phyloP scores from a whole-genome alignment of 2,113 vertebrate species.

The Anas platyrhynchos region DNA sequence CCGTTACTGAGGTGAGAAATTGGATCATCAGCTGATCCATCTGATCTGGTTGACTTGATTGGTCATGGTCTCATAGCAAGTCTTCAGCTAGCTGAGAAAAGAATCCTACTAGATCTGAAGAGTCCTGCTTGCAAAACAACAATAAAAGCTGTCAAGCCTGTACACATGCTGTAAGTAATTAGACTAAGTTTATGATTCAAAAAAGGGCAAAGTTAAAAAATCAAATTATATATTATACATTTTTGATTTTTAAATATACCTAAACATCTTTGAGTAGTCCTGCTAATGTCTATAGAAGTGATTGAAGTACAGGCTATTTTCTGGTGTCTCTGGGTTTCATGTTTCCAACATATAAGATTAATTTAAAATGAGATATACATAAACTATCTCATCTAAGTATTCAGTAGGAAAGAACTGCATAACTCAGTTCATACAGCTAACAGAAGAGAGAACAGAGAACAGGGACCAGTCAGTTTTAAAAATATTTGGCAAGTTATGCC shows the following conservation, averaged over 20 bases:
- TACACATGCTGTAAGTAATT: background rate
- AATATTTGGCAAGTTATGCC: background rate
- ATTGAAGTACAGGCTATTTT: background rate
- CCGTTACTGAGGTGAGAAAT: slow-evolving; percentile 3
- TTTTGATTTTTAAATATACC: background rate
- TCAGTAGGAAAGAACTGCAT: background rate
- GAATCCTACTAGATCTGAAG: background rate
- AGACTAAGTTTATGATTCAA: background rate
- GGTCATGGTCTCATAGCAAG: background rate
- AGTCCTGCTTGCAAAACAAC: background rate
- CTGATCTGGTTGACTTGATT: background rate
- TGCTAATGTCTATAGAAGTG: background rate
- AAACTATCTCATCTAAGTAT: background rate
- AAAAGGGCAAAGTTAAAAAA: background rate
- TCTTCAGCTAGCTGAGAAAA: background rate
- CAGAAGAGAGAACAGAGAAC: background rate
- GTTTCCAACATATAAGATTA: background rate
- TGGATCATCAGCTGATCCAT: background rate
- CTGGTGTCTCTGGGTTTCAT: background rate
- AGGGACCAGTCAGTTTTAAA: background rate
- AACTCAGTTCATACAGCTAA: background rate
- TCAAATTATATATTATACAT: background rate
- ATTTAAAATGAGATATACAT: background rate
- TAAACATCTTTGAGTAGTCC: background rate
- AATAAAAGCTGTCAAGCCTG: background rate